Evolutionary conservation across 2,113 vertebrate genomes (phyloP), one percentile per base, ranked within the genome.

Genomic region (Lagopus muta): DNA sequence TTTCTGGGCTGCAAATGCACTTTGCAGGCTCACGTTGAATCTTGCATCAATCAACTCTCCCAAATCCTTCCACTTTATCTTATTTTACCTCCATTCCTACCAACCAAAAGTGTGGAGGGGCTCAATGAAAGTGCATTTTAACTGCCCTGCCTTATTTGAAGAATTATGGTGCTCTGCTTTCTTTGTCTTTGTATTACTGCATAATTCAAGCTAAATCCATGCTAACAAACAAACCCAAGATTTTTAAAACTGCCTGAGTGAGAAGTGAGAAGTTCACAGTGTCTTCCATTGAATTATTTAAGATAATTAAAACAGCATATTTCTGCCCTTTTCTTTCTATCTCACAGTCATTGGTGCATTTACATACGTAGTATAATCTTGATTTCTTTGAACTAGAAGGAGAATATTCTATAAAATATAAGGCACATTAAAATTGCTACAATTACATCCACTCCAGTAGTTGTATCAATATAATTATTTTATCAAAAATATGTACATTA

Each of bases 261-360:
- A 94, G 32, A 85, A 87, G 14, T 74, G n/a, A n/a, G n/a, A n/a
- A n/a, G n/a, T n/a, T n/a, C 69, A 24, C 43, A 91, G 81, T 66
- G 8, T 36, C 58, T 87, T 61, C 65, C 34, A 82, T 52, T 69
- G 42, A 6, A 48, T 14, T 60, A 36, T 13, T 69, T 80, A 19
- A 75, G 20, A 57, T 38, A 65, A 84, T 45, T 40, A 67, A 82
- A 89, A 32, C 3, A 2, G 8, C 22, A 2, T 52, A 30, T 79
- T 91, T 90, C 67, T 85, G n/a, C 45, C 48, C 3, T 72, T 88
- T 82, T 60, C 47, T 70, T 79, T 74, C n/a, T 90, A 14, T 48
- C 47, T 47, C 58, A 72, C 28, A 75, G 75, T 24, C 34, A 55
- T 5, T 38, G 11, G 12, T 76, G 14, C 10, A 61, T 80, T 57